A percentile compares a stretch with the other conserved stretches of the same genome.
Conservation (phyloP, 2,797 vertebrate species). For the Meda fulgida region DNA sequence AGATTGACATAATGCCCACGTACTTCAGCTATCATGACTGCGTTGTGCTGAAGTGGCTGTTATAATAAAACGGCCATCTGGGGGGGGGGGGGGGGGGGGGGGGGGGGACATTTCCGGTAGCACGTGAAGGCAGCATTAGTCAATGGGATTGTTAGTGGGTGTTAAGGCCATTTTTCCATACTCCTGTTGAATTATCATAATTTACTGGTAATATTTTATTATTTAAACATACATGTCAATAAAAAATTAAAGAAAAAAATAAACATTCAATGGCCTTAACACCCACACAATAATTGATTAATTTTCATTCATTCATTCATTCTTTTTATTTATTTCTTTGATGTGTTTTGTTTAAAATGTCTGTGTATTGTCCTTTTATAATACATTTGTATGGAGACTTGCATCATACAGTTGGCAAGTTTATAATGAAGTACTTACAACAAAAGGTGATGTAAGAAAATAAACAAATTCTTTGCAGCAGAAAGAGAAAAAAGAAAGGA, state of each 20-base stretch:
- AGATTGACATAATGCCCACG: neutral
- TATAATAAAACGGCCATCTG: neutral
- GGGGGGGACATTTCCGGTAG: neutral
- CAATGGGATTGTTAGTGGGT: neutral
- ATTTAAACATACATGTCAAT: neutral
- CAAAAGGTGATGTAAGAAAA: neutral
- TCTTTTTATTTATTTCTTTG: neutral
- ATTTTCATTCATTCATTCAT: neutral
- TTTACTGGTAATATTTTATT: no score
- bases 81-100: neutral
- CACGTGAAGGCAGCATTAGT: neutral
- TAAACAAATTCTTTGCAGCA: neutral
- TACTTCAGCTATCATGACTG: conserved; percentile 35
- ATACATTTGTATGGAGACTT: neutral
- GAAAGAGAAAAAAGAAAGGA: neutral
- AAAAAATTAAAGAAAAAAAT: no score
- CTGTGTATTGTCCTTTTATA: neutral
- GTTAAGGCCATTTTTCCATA: neutral
- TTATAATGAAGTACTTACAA: no score
- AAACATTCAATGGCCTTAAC: neutral
- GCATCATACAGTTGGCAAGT: neutral
- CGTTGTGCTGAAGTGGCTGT: neutral
- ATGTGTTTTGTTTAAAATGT: neutral
- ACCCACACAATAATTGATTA: neutral
- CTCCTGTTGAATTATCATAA: no score